Evolutionary conservation across 2,113 vertebrate genomes (phyloP).

Genomic region (Motacilla tschutschensis): DNA sequence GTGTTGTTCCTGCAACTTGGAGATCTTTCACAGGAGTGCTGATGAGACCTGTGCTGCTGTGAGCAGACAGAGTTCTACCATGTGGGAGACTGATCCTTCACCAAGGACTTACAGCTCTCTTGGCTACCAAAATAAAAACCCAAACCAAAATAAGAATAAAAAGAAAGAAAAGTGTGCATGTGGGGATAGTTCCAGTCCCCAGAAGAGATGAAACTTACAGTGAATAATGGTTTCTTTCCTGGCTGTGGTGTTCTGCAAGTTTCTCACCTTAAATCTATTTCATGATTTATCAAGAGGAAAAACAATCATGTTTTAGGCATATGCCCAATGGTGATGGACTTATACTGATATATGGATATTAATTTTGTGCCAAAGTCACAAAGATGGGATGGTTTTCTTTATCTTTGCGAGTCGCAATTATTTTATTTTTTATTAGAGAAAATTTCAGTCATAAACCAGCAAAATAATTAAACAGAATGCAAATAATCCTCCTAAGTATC

Average conservation of each 20-base stretch:
- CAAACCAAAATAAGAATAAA: neutral
- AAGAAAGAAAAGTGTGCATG: neutral
- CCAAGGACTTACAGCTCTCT: neutral
- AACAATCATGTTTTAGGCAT: neutral
- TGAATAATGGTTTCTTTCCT: neutral
- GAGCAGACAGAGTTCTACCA: neutral
- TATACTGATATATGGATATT: neutral
- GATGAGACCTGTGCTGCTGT: neutral
- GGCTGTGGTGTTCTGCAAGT: neutral
- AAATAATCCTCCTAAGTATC: neutral
- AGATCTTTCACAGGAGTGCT: neutral
- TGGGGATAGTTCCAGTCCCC: neutral
- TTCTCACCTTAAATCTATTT: neutral
- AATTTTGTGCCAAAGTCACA: neutral
- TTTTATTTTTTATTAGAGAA: neutral
- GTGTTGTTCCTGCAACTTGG: neutral
- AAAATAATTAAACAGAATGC: neutral
- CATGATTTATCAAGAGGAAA: neutral
- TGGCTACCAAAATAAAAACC: neutral
- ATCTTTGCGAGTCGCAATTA: neutral
- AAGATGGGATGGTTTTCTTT: rapidly evolving
- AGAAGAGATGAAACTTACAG: neutral
- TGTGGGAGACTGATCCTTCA: neutral
- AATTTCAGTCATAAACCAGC: neutral
- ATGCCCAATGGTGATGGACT: neutral